These are phyloP conservation scores for Periplaneta americana DNA, from an alignment of 1,140 invertebrate species.

Conservation along the genomic window DNA sequence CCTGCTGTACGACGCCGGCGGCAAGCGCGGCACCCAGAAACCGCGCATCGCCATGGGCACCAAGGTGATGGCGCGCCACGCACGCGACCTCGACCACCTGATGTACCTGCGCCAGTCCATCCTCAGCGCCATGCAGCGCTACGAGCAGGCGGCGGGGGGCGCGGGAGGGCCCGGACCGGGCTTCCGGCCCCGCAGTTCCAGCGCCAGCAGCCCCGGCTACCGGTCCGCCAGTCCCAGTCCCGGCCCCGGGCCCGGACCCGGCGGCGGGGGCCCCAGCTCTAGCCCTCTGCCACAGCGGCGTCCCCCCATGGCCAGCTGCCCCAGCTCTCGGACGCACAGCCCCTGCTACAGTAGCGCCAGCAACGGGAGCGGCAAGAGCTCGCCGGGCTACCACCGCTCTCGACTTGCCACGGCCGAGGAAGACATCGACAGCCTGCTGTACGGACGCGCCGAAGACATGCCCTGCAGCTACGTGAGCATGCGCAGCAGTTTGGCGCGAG, in stretches of 20 bases:
- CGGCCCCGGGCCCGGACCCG: background rate
- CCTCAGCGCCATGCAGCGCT: slow-evolving; percentile 32
- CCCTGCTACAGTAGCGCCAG: slow-evolving; percentile 20
- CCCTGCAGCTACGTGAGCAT: slow-evolving; percentile 30
- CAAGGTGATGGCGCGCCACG: slow-evolving; percentile 31
- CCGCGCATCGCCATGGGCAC: slow-evolving; percentile 38
- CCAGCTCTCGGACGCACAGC: slow-evolving; percentile 26
- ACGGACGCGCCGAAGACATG: slow-evolving; percentile 30
- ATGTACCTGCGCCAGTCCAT: slow-evolving; percentile 32
- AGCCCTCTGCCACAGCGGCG: slow-evolving; percentile 14
- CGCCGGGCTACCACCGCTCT: background rate
- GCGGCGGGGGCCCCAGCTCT: background rate
- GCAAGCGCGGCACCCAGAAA: slow-evolving; percentile 19
- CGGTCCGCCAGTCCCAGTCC: slow-evolving; percentile 19
- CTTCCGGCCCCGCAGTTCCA: slow-evolving; percentile 21
- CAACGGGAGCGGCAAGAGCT: background rate
- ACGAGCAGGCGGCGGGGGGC: slow-evolving; percentile 20
- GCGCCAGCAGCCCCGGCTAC: slow-evolving; percentile 19
- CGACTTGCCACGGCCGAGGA: slow-evolving; percentile 27
- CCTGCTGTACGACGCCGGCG: background rate
- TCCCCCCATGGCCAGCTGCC: slow-evolving; percentile 24
- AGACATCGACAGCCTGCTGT: slow-evolving; percentile 35
- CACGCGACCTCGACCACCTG: slow-evolving; percentile 33
- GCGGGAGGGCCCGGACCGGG: background rate
- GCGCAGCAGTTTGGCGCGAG: slow-evolving; percentile 28